Conservation (phyloP, 1,140 invertebrate genomes). For the Neoseiulus cucumeris region DNA sequence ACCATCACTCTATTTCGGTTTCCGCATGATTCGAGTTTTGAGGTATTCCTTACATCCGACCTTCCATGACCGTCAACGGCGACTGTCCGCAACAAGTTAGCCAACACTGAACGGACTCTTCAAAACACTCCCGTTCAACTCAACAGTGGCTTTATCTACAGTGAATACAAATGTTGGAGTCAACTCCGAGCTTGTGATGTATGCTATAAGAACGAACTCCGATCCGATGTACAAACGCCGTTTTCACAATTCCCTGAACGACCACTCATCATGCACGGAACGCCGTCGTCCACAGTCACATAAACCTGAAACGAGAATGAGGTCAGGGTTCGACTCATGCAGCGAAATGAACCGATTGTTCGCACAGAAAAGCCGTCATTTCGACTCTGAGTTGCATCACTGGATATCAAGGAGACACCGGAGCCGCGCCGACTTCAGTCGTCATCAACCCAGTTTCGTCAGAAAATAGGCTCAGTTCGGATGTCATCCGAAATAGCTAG, state of each 20-base stretch:
- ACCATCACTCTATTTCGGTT: too few relatives aligned
- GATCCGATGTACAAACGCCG: not conserved
- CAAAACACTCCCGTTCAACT: too few relatives aligned
- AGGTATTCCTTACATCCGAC: too few relatives aligned
- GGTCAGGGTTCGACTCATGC: not conserved
- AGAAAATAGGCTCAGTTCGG: not conserved
- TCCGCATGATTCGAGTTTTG: too few relatives aligned
- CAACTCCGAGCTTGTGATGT: not conserved
- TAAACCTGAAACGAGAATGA: not conserved
- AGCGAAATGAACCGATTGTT: not conserved
- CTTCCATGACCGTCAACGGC: too few relatives aligned
- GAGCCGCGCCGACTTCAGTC: not conserved
- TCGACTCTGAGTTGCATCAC: not conserved
- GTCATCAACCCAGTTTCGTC: not conserved
- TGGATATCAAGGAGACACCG: not conserved
- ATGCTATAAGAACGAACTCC: not conserved
- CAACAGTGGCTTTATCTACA: too few relatives aligned
- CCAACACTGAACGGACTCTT: too few relatives aligned
- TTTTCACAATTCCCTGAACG: not conserved
- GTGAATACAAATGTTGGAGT: too few relatives aligned
- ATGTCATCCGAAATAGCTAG: too few relatives aligned
- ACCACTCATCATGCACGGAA: not conserved
- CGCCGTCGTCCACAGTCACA: conserved; percentile 2
- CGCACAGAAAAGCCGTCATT: not conserved
- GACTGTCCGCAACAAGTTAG: too few relatives aligned